These are phyloP conservation scores for Myrmophylax atrothorax DNA, from an alignment of 2,113 vertebrate species.

Conservation along the genomic window DNA sequence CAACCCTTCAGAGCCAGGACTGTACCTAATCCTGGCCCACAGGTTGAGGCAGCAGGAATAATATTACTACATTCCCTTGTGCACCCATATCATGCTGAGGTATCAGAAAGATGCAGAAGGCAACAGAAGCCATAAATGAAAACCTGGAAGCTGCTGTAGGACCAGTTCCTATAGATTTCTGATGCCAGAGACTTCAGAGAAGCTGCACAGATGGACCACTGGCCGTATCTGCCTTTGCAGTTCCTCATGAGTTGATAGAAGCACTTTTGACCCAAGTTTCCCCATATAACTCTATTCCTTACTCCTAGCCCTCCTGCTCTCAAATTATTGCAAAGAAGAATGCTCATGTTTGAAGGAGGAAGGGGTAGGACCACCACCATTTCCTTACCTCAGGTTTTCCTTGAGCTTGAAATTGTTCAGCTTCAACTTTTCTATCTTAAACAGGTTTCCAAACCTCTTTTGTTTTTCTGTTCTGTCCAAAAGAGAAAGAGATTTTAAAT, in stretches of 20 bases:
- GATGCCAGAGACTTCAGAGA: background rate
- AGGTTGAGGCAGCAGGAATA: background rate
- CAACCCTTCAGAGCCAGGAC: background rate
- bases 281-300: background rate
- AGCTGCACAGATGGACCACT: background rate
- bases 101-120: background rate
- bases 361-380: background rate
- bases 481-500: background rate
- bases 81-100: background rate
- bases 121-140: background rate
- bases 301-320: background rate
- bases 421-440: slow-evolving; percentile 74
- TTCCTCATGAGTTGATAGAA: background rate
- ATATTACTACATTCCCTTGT: background rate
- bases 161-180: background rate
- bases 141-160: background rate
- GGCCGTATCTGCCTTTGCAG: background rate
- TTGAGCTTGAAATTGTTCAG: slow-evolving; percentile 61
- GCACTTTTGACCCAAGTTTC: background rate
- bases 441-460: slow-evolving; percentile 64
- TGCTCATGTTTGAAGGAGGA: background rate
- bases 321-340: background rate
- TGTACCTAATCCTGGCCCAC: background rate
- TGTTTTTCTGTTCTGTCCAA: slow-evolving; percentile 61
- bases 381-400: slow-evolving; percentile 69